These are phyloP conservation scores for Scyliorhinus canicula DNA, from an alignment of 2,797 vertebrate genomes.

Conservation along the genomic window DNA sequence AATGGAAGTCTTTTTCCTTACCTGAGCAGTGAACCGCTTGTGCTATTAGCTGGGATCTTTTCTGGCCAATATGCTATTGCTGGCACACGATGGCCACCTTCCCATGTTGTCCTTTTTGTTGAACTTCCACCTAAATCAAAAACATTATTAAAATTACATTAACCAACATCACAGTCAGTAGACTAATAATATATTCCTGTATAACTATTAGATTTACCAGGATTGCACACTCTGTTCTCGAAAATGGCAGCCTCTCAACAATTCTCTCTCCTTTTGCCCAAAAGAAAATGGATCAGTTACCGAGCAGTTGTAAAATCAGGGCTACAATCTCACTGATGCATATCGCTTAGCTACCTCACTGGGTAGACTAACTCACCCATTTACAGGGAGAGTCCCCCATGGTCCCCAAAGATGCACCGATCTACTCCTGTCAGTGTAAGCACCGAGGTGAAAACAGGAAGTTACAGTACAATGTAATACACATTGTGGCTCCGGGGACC, in stretches of 20 bases:
- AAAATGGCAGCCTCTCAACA: background rate
- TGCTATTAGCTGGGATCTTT: conserved; percentile 64
- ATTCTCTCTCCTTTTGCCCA: background rate
- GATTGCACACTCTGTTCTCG: background rate
- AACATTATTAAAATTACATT: conserved; percentile 6
- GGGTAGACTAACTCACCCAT: background rate
- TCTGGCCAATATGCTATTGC: conserved; percentile 79
- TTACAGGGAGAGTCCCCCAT: background rate
- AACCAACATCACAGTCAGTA: background rate
- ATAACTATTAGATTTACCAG: background rate
- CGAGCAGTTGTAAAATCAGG: background rate
- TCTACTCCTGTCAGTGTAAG: background rate
- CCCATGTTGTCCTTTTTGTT: conserved; percentile 89
- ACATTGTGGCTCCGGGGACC: too few relatives aligned
- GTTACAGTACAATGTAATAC: background rate
- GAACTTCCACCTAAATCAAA: conserved; percentile 74
- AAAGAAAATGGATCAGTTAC: background rate
- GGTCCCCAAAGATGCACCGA: background rate
- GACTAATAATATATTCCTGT: background rate
- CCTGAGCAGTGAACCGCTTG: conserved; percentile 74
- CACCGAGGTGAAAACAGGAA: background rate
- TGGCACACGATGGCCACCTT: conserved; percentile 88
- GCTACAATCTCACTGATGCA: background rate
- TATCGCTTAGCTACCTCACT: background rate
- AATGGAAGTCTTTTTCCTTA: conserved; percentile 42